A percentile compares a stretch with the other conserved stretches of the same genome.
These are phyloP conservation scores for Invenusta paracnida DNA, from an alignment of 2,888 invertebrate genomes.

Conservation along the genomic window DNA sequence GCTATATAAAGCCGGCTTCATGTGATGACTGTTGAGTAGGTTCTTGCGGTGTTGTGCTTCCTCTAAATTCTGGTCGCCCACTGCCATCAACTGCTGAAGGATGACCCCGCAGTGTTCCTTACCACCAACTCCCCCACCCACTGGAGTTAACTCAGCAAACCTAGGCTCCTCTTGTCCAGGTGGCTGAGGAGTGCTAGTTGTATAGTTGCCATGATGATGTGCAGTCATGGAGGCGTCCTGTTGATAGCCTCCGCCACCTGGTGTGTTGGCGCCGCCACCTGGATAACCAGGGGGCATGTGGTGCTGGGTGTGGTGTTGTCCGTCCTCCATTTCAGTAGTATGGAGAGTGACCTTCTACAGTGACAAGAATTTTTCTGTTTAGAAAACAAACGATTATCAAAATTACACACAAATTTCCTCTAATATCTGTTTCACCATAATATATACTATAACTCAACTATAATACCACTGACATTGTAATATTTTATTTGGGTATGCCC, in stretches of 20 bases:
- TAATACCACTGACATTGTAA: no score
- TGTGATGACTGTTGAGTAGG: constrained; percentile 91
- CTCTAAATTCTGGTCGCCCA: constrained; percentile 92
- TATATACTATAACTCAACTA: no score
- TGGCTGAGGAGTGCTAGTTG: background rate
- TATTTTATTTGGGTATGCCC: no score
- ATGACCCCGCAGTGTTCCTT: constrained; percentile 70
- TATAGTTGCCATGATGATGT: background rate
- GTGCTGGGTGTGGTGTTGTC: background rate
- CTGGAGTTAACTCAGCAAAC: background rate
- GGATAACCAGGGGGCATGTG: background rate
- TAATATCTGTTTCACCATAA: no score
- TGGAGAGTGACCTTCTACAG: background rate
- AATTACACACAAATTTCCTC: no score
- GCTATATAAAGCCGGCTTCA: constrained; percentile 96
- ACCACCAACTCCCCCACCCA: background rate
- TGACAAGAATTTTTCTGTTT: no score
- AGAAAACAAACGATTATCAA: no score
- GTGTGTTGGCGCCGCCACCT: background rate
- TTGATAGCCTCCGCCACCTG: background rate
- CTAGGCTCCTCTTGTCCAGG: background rate
- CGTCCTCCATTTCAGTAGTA: background rate
- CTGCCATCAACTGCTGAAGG: constrained; percentile 96
- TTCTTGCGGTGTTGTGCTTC: constrained; percentile 75
- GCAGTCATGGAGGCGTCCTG: background rate